A percentile compares a stretch with the other conserved stretches of the same genome.
Conservation (phyloP, 2,888 invertebrate species). For the Heliconius sara region DNA sequence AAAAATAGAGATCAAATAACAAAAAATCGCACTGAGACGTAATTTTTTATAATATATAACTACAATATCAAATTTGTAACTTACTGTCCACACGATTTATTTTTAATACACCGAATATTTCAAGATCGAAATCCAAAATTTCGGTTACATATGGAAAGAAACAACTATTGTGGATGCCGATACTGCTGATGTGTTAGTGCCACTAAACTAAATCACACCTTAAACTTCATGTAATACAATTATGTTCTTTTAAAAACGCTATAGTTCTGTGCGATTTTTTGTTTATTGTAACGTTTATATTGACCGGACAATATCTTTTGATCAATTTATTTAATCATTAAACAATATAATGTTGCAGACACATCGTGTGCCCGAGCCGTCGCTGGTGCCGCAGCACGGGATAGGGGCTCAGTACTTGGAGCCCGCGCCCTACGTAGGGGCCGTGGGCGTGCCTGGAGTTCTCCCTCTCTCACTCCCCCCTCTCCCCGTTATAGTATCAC, state of each 20-base stretch:
- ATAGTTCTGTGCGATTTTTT: background rate
- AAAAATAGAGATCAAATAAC: background rate
- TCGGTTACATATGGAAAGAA: too few species aligned
- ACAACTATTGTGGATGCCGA: background rate
- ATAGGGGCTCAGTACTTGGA: conserved; percentile 73
- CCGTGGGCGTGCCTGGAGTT: conserved; percentile 58
- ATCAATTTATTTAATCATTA: background rate
- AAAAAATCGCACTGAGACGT: background rate
- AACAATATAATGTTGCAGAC: conserved; percentile 14
- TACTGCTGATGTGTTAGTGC: background rate
- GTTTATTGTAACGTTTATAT: background rate
- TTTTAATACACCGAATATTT: too few species aligned
- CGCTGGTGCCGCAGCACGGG: conserved; percentile 68
- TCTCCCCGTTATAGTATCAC: conserved; percentile 65
- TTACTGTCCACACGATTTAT: too few species aligned
- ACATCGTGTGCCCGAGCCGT: conserved; percentile 51
- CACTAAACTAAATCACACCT: background rate
- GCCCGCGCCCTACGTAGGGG: conserved; percentile 64
- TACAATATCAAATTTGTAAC: too few species aligned
- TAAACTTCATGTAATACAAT: background rate
- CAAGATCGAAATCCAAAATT: too few species aligned
- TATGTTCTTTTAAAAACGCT: background rate
- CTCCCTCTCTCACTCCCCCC: conserved; percentile 59
- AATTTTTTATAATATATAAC: too few species aligned
- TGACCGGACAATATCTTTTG: background rate